Base-by-base conservation (phyloP, 2,113 vertebrate species). In the Trogon melanurus region DNA sequence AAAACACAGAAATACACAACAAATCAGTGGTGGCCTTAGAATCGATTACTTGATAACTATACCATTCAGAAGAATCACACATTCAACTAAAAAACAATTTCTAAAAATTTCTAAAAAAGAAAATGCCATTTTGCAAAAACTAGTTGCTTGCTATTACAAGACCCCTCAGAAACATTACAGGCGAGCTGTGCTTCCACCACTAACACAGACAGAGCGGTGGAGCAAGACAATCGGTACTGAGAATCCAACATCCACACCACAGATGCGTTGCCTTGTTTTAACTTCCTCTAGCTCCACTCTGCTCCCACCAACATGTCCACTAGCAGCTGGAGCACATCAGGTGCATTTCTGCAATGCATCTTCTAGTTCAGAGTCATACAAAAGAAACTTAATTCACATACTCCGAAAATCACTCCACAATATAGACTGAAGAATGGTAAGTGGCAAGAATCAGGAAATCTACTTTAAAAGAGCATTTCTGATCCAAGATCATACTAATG, bases 401-500 rank as follows among this genome's bases (percentile, higher is more conserved):
- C 22, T 67, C 61, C 50, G 76, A 48, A 41, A 83, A 36, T 29
- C 56, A 57, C 34, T 36, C 38, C 62, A 79, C 30, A 48, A 21
- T 18, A 76, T 0, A 15, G 5, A 79, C 5, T 34, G 83, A 45
- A 85, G n/a, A 30, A 73, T 4, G 5, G 10, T 2, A 72, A 34
- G 18, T 2, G 10, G 36, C 29, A 78, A 66, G 3, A 75, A 69
- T 23, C 34, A 53, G 44, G 21, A 6, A 89, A 38, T n/a, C 85
- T 61, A 53, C 47, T 82, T 88, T 44, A 65, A 12, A 88, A 85
- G 26, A 6, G 6, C 22, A 15, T 44, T 82, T 36, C 29, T 69
- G 38, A 75, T 71, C 19, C 65, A 60, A 75, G n/a, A 32, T 61
- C 16, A 44, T 4, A 21, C 7, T 45, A 57, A 32, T 0, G 0